These are phyloP conservation scores for Pseudoatta argentina DNA, from an alignment of 1,140 invertebrate species.

Conservation along the genomic window DNA sequence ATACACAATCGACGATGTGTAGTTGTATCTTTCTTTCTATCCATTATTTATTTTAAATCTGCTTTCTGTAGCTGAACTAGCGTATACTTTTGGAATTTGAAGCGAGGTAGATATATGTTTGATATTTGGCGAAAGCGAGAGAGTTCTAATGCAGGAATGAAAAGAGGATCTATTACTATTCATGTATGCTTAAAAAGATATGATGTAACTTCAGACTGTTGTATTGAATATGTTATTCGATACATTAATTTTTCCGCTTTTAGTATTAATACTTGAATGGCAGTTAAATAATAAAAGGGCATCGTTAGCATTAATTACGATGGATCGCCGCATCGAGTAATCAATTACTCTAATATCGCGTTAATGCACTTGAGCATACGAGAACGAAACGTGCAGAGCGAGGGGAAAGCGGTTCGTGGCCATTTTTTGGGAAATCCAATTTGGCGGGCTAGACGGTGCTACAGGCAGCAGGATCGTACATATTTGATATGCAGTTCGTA, in stretches of 20 bases:
- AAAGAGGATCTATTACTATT: not conserved
- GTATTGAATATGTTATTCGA: not conserved
- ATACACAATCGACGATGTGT: not conserved
- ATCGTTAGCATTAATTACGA: slow-evolving; percentile 8
- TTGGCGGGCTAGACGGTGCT: slow-evolving; percentile 56
- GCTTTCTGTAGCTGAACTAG: no score
- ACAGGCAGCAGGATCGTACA: slow-evolving; percentile 49
- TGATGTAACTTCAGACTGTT: not conserved
- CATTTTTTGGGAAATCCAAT: slow-evolving; percentile 72
- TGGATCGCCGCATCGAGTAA: slow-evolving; percentile 6
- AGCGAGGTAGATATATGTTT: no score
- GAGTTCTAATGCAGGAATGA: no score
- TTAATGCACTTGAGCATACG: slow-evolving; percentile 40
- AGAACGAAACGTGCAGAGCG: slow-evolving; percentile 27
- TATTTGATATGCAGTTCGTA: slow-evolving; percentile 72
- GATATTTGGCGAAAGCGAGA: no score
- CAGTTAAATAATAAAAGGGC: slow-evolving; percentile 20
- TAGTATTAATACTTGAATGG: not conserved
- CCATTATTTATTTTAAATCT: not conserved
- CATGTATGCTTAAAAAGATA: not conserved
- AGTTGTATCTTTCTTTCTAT: not conserved
- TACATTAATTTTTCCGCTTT: not conserved
- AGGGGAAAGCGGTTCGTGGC: slow-evolving; percentile 50
- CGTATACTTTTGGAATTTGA: no score
- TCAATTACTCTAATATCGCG: not conserved